Percentiles rank a stretch among this genome's conserved stretches.
Conservation (phyloP, 1,140 invertebrate genomes). For the Drosophila leontia region DNA sequence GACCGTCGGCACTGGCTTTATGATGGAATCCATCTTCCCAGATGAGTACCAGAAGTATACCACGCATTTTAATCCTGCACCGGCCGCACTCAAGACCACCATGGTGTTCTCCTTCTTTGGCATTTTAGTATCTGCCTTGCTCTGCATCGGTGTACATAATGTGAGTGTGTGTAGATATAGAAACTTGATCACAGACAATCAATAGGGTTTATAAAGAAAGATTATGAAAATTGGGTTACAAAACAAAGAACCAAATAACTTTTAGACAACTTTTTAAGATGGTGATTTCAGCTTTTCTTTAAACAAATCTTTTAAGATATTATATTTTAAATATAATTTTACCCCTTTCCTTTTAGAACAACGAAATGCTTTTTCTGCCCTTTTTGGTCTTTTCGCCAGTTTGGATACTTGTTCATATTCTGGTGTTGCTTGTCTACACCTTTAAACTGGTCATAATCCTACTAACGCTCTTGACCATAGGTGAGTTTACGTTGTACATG, state of each 20-base stretch:
- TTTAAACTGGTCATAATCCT: slow-evolving; percentile 42
- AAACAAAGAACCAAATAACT: too few species aligned
- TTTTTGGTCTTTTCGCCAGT: slow-evolving; percentile 54
- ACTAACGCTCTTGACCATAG: slow-evolving; percentile 46
- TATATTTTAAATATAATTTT: neutral
- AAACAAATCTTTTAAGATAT: too few species aligned
- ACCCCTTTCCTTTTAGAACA: slow-evolving; percentile 38
- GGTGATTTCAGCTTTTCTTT: too few species aligned
- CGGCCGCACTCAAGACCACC: slow-evolving; percentile 65
- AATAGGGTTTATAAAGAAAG: neutral
- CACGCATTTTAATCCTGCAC: slow-evolving; percentile 4
- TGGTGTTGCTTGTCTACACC: slow-evolving; percentile 37
- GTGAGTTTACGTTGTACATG: slow-evolving; percentile 31
- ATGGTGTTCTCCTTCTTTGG: slow-evolving; percentile 74
- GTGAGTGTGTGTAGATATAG: slow-evolving; percentile 28
- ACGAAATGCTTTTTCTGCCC: slow-evolving; percentile 61
- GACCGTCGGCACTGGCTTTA: slow-evolving; percentile 59
- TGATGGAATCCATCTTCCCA: slow-evolving; percentile 72
- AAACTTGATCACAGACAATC: neutral
- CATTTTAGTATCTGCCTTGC: slow-evolving; percentile 34
- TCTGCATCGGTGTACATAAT: slow-evolving; percentile 65
- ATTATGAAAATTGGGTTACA: too few species aligned
- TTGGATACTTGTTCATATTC: slow-evolving; percentile 52
- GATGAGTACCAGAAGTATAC: slow-evolving; percentile 45
- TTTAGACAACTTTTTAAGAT: too few species aligned